These are phyloP conservation scores for Myotis davidii DNA, from an alignment of 2,113 vertebrate species.

Conservation along the genomic window DNA sequence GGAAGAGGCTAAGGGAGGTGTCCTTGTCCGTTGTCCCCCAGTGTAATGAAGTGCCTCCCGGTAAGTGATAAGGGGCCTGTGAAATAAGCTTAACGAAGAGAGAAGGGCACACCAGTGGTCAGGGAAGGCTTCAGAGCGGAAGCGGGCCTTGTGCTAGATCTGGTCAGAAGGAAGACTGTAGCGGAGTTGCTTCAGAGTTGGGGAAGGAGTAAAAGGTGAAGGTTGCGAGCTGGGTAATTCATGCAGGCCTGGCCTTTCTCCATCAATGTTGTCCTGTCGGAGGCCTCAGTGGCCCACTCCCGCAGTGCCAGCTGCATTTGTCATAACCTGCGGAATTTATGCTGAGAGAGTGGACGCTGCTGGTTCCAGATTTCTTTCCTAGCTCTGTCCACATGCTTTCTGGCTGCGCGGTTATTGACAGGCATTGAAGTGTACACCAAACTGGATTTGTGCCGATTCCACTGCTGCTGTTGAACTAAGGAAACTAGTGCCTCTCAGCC, in stretches of 20 bases:
- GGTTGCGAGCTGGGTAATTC: background rate
- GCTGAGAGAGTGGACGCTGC: background rate
- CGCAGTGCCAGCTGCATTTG: background rate
- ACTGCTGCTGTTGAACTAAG: background rate
- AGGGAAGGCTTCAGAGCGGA: background rate
- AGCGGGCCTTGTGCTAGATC: background rate
- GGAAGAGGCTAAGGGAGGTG: background rate
- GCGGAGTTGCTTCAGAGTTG: background rate
- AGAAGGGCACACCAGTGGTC: background rate
- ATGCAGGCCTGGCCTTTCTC: background rate
- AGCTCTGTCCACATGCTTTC: background rate
- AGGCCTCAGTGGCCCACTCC: background rate
- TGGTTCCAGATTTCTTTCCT: background rate
- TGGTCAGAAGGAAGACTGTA: background rate
- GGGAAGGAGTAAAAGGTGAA: background rate
- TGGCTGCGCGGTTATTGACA: background rate
- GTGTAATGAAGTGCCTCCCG: rapidly evolving
- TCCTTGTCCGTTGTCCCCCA: background rate
- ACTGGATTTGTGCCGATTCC: background rate
- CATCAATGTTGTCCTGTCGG: rapidly evolving
- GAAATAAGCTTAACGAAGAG: background rate
- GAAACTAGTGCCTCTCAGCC: background rate
- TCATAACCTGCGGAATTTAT: background rate
- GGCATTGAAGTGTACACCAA: background rate
- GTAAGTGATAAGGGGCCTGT: background rate